phyloP scores from a whole-genome alignment of 2,888 invertebrate species.

The Hecatera dysodea region DNA sequence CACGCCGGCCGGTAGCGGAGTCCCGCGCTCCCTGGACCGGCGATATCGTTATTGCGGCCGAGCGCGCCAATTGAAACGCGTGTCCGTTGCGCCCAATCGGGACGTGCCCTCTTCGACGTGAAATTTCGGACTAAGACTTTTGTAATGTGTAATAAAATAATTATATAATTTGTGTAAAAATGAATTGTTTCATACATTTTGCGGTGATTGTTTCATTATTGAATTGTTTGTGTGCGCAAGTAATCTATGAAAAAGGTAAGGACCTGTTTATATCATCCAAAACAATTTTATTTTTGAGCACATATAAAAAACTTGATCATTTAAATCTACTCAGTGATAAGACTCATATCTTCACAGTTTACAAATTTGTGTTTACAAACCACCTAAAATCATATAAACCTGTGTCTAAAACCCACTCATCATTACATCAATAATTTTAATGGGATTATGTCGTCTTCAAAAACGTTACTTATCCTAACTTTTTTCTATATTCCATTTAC shows the following conservation, averaged over 20 bases:
- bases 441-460: neutral
- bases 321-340: neutral
- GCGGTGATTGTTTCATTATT: conserved; percentile 72
- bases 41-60: conserved; percentile 84
- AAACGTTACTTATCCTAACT: neutral
- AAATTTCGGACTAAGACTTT: conserved; percentile 75
- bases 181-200: conserved; percentile 72
- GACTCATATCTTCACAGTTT: neutral
- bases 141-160: conserved; percentile 69
- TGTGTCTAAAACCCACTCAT: neutral
- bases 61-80: conserved; percentile 88
- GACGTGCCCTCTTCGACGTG: conserved; percentile 78
- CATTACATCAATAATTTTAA: neutral
- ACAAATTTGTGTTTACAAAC: neutral
- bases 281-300: neutral
- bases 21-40: conserved; percentile 81
- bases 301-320: neutral
- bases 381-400: neutral
- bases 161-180: conserved; percentile 67
- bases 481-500: neutral
- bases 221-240: conserved; percentile 74
- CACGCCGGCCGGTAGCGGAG: conserved; percentile 80
- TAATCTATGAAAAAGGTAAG: conserved; percentile 80
- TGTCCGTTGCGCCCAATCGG: conserved; percentile 85
- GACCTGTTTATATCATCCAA: neutral